These are phyloP conservation scores for Elephas maximus DNA, from an alignment of 2,113 vertebrate species.

Conservation along the genomic window DNA sequence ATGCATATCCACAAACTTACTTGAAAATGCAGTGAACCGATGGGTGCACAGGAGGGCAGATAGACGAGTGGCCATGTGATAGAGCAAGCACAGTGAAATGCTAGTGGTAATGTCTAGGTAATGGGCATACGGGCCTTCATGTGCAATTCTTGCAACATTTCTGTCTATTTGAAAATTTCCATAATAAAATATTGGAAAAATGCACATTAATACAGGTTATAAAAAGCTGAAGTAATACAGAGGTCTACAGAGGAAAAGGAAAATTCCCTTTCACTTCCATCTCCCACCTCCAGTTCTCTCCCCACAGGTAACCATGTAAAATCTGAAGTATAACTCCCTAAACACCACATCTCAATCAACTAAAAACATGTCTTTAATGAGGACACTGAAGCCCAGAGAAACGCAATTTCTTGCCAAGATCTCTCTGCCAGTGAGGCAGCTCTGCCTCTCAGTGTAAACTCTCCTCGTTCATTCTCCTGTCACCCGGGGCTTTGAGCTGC, in stretches of 20 bases:
- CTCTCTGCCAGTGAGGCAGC: background rate
- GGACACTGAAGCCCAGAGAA: background rate
- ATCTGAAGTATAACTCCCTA: background rate
- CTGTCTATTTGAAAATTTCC: background rate
- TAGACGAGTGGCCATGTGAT: background rate
- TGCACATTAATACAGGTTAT: background rate
- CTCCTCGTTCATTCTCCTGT: background rate
- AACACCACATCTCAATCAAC: background rate
- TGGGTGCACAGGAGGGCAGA: background rate
- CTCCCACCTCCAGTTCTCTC: background rate
- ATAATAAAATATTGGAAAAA: background rate
- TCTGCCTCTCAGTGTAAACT: background rate
- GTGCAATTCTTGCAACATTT: background rate
- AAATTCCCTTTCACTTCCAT: background rate
- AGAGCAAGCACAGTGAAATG: background rate
- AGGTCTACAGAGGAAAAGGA: background rate
- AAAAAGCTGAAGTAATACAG: background rate
- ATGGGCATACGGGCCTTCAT: background rate
- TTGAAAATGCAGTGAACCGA: background rate
- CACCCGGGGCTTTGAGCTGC: background rate
- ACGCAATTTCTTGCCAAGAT: background rate
- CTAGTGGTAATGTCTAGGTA: too few relatives aligned
- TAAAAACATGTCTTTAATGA: background rate
- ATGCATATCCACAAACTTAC: background rate
- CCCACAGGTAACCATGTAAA: too few relatives aligned